Conservation (phyloP, 2,797 vertebrate genomes). For the Cetoscarus ocellatus region DNA sequence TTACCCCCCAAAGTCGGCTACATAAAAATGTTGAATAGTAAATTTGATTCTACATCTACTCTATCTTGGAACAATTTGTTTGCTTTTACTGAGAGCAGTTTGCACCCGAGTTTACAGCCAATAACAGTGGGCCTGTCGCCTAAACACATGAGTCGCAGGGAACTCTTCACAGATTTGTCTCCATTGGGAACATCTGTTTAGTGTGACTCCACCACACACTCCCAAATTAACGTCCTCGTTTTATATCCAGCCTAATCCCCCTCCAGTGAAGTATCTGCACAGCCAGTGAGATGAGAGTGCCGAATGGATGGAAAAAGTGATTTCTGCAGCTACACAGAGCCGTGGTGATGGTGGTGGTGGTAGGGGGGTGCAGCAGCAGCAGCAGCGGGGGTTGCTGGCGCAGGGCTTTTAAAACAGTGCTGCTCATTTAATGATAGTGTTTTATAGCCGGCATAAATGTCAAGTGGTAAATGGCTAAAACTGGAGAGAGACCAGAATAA, state of each 20-base stretch:
- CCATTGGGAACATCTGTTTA: constrained; percentile 45
- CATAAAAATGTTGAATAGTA: not conserved
- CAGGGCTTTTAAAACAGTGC: constrained; percentile 52
- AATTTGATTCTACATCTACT: not conserved
- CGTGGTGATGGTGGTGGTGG: constrained; percentile 1
- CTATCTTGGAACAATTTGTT: constrained; percentile 12
- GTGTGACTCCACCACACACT: constrained; percentile 28
- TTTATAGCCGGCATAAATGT: constrained; percentile 66
- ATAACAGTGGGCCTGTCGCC: constrained; percentile 7
- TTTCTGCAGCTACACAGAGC: constrained; percentile 40
- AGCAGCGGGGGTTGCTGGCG: constrained; percentile 25
- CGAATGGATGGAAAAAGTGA: constrained; percentile 62
- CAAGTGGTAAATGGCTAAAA: constrained; percentile 62
- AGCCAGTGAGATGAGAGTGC: constrained; percentile 33
- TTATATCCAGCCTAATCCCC: constrained; percentile 33
- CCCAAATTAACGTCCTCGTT: constrained; percentile 27
- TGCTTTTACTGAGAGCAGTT: constrained; percentile 14
- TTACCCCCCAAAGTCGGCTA: constrained; percentile 3
- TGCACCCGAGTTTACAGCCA: constrained; percentile 2
- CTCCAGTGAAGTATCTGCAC: constrained; percentile 28
- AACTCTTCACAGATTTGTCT: constrained; percentile 33
- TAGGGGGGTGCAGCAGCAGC: not conserved
- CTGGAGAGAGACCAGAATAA: constrained; percentile 55
- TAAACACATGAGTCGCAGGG: constrained; percentile 25
- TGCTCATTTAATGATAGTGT: constrained; percentile 64